Evolutionary conservation across 2,113 vertebrate species (phyloP).

Genomic region (Saccopteryx bilineata): DNA sequence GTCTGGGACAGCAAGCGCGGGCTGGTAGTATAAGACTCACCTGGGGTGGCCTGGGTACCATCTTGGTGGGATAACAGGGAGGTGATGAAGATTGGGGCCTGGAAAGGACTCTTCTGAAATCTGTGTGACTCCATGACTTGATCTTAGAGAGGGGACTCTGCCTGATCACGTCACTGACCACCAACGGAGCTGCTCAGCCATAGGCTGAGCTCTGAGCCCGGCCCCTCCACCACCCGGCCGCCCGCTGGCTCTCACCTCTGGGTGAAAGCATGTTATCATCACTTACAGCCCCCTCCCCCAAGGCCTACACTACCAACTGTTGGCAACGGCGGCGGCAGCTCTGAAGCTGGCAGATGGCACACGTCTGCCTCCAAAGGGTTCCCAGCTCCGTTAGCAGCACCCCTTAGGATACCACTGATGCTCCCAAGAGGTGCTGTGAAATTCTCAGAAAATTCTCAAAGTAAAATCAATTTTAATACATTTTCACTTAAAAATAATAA

Average conservation of each 20-base stretch:
- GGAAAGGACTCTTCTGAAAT: background rate
- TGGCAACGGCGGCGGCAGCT: background rate
- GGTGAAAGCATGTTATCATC: background rate
- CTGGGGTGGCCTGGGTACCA: too few species aligned
- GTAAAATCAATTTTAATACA: conserved; percentile 75
- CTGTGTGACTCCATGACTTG: background rate
- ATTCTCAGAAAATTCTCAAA: conserved; percentile 72
- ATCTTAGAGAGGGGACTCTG: background rate
- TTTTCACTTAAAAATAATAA: conserved; percentile 77
- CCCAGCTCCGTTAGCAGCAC: conserved; percentile 40
- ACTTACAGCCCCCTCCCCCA: too few species aligned
- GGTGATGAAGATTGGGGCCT: background rate
- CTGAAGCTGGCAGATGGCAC: conserved; percentile 63
- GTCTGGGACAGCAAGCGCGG: too few species aligned
- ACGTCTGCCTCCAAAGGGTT: background rate
- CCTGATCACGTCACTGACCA: background rate
- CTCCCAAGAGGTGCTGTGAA: conserved; percentile 68
- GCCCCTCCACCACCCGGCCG: background rate
- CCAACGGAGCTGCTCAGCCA: background rate
- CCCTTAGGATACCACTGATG: background rate
- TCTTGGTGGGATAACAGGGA: background rate
- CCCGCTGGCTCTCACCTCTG: background rate
- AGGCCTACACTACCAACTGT: background rate
- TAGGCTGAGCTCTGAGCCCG: background rate
- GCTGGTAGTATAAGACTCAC: background rate